phyloP scores from a whole-genome alignment of 2,113 vertebrate species.

The Neolamprologus variostigma region DNA sequence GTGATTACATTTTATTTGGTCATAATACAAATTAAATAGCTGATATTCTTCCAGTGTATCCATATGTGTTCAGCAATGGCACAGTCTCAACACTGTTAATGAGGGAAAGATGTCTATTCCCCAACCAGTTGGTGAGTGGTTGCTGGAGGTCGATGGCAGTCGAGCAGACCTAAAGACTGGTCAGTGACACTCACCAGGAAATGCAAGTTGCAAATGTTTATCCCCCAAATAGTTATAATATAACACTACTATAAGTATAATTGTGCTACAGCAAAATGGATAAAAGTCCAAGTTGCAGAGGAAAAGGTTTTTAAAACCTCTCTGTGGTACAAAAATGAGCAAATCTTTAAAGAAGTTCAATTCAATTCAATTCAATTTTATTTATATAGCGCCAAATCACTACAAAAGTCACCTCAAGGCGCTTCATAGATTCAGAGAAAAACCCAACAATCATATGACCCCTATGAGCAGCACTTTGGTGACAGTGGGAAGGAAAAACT shows the following conservation, averaged over 20 bases:
- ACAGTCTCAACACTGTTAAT: not conserved
- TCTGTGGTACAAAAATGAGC: rapidly evolving
- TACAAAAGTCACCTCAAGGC: rapidly evolving
- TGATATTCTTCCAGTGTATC: not conserved
- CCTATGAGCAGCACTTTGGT: rapidly evolving
- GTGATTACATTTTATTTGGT: not conserved
- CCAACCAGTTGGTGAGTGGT: not conserved
- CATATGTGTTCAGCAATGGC: not conserved
- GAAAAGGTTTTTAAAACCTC: not conserved
- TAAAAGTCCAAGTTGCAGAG: not conserved
- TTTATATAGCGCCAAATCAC: too few species aligned
- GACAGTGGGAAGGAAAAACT: too few species aligned
- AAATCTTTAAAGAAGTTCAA: not conserved
- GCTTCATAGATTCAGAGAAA: too few species aligned
- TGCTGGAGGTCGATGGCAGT: not conserved
- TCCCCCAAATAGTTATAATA: not conserved
- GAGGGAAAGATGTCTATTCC: not conserved
- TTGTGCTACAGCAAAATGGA: not conserved
- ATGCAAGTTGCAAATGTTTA: not conserved
- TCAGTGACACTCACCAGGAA: not conserved
- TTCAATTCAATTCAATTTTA: too few species aligned
- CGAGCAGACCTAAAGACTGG: not conserved
- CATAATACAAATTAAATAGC: not conserved
- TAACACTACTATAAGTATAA: not conserved
- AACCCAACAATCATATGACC: too few species aligned